These are phyloP conservation scores for Melanotaenia maccullochi DNA, from an alignment of 2,797 vertebrate genomes.

Conservation along the genomic window DNA sequence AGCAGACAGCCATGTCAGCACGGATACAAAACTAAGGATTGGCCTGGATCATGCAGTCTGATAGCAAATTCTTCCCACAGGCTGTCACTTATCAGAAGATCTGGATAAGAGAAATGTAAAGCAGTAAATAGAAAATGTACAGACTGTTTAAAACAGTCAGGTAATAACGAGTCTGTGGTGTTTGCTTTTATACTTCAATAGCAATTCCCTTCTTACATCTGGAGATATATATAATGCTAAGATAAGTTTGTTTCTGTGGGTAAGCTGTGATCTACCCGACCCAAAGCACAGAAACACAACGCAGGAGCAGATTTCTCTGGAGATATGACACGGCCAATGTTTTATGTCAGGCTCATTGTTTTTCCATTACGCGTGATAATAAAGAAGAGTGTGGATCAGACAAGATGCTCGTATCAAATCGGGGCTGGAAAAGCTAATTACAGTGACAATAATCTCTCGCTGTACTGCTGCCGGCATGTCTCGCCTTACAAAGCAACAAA, in stretches of 20 bases:
- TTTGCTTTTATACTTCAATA: slow-evolving; percentile 6
- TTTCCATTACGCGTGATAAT: slow-evolving; percentile 77
- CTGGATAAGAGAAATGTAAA: slow-evolving; percentile 16
- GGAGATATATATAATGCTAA: background rate
- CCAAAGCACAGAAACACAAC: slow-evolving; percentile 37
- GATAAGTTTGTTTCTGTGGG: background rate
- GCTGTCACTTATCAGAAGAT: slow-evolving; percentile 45
- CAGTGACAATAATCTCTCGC: slow-evolving; percentile 80
- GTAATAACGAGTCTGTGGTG: background rate
- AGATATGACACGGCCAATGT: slow-evolving; percentile 63
- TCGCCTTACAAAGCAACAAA: slow-evolving; percentile 70
- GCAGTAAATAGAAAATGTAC: background rate
- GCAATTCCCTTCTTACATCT: background rate
- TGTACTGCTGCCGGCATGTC: slow-evolving; percentile 76
- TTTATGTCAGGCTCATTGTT: slow-evolving; percentile 71
- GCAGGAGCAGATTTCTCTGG: slow-evolving; percentile 56
- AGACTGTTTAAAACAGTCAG: background rate
- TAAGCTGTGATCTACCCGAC: slow-evolving; percentile 35
- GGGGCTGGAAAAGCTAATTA: slow-evolving; percentile 83
- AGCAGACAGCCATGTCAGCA: slow-evolving; percentile 58
- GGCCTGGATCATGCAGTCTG: slow-evolving; percentile 42
- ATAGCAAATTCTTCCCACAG: slow-evolving; percentile 40
- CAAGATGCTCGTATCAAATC: slow-evolving; percentile 80
- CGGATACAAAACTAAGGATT: slow-evolving; percentile 43
- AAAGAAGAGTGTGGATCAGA: slow-evolving; percentile 80